A percentile compares a stretch with the other conserved stretches of the same genome.
Conservation (phyloP, 2,888 invertebrate genomes). For the Barypeithes pellucidus region DNA sequence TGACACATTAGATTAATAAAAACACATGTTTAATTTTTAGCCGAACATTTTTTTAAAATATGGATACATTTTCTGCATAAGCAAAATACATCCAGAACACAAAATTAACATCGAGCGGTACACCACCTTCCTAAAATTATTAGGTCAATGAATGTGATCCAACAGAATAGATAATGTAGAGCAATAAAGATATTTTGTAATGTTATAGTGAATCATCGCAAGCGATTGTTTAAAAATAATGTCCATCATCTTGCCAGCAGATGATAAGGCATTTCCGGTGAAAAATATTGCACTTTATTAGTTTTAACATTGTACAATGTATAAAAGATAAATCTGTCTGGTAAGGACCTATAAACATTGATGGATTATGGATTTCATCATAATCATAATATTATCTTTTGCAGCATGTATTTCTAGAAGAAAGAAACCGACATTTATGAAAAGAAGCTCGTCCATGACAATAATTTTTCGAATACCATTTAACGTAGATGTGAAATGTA, state of each 20-base stretch:
- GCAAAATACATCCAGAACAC: too few relatives aligned
- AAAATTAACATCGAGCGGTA: too few relatives aligned
- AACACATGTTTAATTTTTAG: not conserved
- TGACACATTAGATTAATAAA: conserved; percentile 10
- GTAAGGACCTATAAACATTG: not conserved
- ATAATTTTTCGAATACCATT: not conserved
- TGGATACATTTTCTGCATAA: too few relatives aligned
- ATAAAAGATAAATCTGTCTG: not conserved
- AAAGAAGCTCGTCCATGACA: too few relatives aligned
- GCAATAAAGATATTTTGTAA: too few relatives aligned
- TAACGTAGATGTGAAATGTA: too few relatives aligned
- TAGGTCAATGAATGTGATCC: too few relatives aligned
- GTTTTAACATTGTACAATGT: conserved; percentile 3
- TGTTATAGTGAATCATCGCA: not conserved
- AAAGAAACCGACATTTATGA: too few relatives aligned
- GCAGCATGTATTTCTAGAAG: too few relatives aligned
- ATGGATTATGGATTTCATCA: not conserved
- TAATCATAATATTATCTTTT: too few relatives aligned
- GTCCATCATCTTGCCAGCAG: conserved; percentile 16
- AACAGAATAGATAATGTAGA: too few relatives aligned
- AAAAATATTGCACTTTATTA: conserved; percentile 11
- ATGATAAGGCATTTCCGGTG: conserved; percentile 22
- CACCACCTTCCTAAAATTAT: too few relatives aligned
- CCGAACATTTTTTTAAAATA: conserved; percentile 2
- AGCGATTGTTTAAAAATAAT: not conserved